Evolutionary conservation across 2,888 invertebrate species (phyloP).

Genomic region (Biston betularia): DNA sequence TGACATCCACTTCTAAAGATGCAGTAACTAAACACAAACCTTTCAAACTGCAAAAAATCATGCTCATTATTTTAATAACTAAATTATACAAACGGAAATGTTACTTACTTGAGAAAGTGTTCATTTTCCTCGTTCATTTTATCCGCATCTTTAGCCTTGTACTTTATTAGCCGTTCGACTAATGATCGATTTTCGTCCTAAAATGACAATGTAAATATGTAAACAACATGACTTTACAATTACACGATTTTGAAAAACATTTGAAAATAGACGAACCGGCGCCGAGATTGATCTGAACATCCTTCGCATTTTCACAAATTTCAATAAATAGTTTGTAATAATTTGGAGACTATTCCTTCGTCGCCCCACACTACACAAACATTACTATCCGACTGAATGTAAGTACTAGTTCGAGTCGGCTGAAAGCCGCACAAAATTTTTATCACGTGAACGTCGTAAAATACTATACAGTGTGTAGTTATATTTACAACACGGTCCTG

Average conservation of each 20-base stretch:
- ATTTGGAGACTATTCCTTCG: background rate
- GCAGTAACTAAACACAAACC: conserved; percentile 45
- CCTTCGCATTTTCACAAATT: conserved; percentile 38
- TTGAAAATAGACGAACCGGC: conserved; percentile 18
- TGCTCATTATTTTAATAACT: conserved; percentile 47
- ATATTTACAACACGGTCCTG: conserved; percentile 51
- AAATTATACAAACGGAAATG: conserved; percentile 37
- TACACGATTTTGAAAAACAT: background rate
- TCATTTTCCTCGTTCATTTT: conserved; percentile 99
- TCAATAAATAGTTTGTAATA: conserved; percentile 21
- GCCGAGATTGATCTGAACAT: conserved; percentile 37
- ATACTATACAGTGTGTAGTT: conserved; percentile 66
- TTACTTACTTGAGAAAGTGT: conserved; percentile 93
- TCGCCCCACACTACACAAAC: conserved; percentile 47
- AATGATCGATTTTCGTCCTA: conserved; percentile 95
- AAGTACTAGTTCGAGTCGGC: conserved; percentile 59
- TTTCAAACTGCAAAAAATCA: conserved; percentile 57
- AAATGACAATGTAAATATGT: conserved; percentile 58
- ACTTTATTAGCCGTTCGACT: conserved; percentile 94
- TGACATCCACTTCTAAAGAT: conserved; percentile 22
- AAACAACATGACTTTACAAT: conserved; percentile 3
- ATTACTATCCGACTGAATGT: conserved; percentile 66
- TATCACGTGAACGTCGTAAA: conserved; percentile 74
- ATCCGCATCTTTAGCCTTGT: conserved; percentile 98
- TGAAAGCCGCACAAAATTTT: conserved; percentile 67